These are phyloP conservation scores for Venturia canescens DNA, from an alignment of 1,140 invertebrate species.

Conservation along the genomic window DNA sequence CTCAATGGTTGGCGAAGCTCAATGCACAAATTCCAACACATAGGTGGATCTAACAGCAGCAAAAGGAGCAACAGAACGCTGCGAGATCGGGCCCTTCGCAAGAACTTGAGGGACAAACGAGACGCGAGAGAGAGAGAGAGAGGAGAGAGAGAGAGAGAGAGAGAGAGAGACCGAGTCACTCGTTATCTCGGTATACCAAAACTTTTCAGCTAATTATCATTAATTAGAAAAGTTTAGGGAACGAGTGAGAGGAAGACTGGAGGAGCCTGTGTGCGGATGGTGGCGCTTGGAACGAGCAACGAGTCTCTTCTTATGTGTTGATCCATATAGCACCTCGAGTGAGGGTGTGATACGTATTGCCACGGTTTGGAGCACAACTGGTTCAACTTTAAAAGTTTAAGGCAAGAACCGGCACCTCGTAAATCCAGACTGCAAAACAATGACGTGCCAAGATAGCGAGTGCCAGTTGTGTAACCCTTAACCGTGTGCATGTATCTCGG, in stretches of 20 bases:
- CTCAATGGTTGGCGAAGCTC: not conserved
- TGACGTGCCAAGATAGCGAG: slow-evolving; percentile 42
- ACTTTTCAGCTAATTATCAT: slow-evolving; percentile 74
- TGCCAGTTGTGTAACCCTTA: slow-evolving; percentile 39
- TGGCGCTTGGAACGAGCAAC: slow-evolving; percentile 40
- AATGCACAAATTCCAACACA: not conserved
- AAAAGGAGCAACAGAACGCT: not conserved
- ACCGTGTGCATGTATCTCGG: not conserved
- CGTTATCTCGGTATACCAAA: slow-evolving; percentile 69
- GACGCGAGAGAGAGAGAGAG: not conserved
- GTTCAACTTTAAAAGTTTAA: slow-evolving; percentile 62
- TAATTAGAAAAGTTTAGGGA: slow-evolving; percentile 74
- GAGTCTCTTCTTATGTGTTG: slow-evolving; percentile 16
- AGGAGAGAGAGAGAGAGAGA: slow-evolving; percentile 4
- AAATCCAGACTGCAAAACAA: slow-evolving; percentile 45
- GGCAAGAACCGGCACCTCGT: slow-evolving; percentile 56
- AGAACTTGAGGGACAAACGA: slow-evolving; percentile 36
- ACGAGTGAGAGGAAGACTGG: slow-evolving; percentile 14
- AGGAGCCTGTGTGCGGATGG: not conserved
- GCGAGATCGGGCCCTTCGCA: slow-evolving; percentile 12
- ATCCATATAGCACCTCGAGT: not conserved
- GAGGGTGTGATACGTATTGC: slow-evolving; percentile 21
- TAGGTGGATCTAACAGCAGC: not conserved
- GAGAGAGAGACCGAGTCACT: slow-evolving; percentile 61
- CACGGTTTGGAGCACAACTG: slow-evolving; percentile 42